Conservation (phyloP, 2,888 invertebrate species). For the Drosophila buzzatii region DNA sequence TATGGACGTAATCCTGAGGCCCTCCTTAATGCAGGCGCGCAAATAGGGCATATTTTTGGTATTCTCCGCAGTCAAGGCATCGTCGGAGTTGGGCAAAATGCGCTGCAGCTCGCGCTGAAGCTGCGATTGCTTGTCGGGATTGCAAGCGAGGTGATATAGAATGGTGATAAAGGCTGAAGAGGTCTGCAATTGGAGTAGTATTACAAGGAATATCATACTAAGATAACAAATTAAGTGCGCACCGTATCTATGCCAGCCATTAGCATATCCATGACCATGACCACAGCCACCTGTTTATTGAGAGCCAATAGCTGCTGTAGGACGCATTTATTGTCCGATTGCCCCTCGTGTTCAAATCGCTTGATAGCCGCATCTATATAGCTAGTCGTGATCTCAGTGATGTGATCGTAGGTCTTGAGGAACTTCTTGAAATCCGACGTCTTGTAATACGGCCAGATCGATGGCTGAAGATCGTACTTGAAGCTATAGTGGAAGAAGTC, state of each 20-base stretch:
- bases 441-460: slow-evolving; percentile 79
- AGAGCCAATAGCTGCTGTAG: slow-evolving; percentile 88
- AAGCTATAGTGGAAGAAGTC: slow-evolving; percentile 75
- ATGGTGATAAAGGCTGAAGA: slow-evolving; percentile 75
- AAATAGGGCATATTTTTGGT: slow-evolving; percentile 87
- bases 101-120: slow-evolving; percentile 87
- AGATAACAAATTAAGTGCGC: slow-evolving; percentile 14
- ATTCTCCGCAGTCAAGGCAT: slow-evolving; percentile 85
- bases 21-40: slow-evolving; percentile 91
- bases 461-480: slow-evolving; percentile 81
- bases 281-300: slow-evolving; percentile 88
- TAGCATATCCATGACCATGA: slow-evolving; percentile 91
- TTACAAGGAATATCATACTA: neutral
- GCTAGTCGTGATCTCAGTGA: slow-evolving; percentile 78
- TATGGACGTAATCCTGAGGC: slow-evolving; percentile 88
- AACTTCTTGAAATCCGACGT: slow-evolving; percentile 78
- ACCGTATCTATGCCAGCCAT: slow-evolving; percentile 91
- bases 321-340: slow-evolving; percentile 85
- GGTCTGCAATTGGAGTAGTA: slow-evolving; percentile 74
- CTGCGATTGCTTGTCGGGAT: slow-evolving; percentile 88
- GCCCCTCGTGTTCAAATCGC: slow-evolving; percentile 52
- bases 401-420: slow-evolving; percentile 75
- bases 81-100: slow-evolving; percentile 83
- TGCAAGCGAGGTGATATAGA: slow-evolving; percentile 86
- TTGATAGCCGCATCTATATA: slow-evolving; percentile 84